A percentile compares a stretch with the other conserved stretches of the same genome.
Conservation (phyloP, 2,797 vertebrate species). For the Lacerta bilineata region DNA sequence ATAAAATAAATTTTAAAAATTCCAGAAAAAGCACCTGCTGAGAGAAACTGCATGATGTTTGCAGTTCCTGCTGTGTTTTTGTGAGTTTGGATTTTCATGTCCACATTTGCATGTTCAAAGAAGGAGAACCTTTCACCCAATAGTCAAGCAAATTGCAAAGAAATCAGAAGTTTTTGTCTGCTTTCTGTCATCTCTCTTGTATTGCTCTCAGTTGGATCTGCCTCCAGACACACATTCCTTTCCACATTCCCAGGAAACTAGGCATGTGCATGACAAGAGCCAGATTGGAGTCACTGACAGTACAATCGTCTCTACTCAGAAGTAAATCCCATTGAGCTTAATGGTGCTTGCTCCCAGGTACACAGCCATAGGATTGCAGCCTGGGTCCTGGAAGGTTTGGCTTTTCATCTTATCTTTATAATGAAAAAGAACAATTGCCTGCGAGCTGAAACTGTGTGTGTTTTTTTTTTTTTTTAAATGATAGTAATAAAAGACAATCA, state of each 20-base stretch:
- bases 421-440: conserved; percentile 20
- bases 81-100: background rate
- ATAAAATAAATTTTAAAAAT: too few species aligned
- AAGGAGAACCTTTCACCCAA: background rate
- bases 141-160: background rate
- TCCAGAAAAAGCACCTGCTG: background rate
- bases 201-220: background rate
- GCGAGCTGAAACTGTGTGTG: background rate
- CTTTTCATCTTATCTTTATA: conserved; percentile 19
- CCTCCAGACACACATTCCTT: background rate
- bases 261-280: background rate
- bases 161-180: background rate
- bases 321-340: background rate
- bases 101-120: background rate
- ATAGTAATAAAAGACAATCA: conserved; percentile 36
- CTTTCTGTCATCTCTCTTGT: background rate
- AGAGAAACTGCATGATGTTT: background rate
- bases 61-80: background rate
- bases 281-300: background rate
- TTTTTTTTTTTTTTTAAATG: background rate
- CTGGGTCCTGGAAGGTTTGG: background rate
- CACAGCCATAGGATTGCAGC: background rate
- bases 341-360: background rate
- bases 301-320: background rate
- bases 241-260: background rate